Base-by-base conservation (phyloP, 2,113 vertebrate genomes). In the Daphoenositta chrysoptera region DNA sequence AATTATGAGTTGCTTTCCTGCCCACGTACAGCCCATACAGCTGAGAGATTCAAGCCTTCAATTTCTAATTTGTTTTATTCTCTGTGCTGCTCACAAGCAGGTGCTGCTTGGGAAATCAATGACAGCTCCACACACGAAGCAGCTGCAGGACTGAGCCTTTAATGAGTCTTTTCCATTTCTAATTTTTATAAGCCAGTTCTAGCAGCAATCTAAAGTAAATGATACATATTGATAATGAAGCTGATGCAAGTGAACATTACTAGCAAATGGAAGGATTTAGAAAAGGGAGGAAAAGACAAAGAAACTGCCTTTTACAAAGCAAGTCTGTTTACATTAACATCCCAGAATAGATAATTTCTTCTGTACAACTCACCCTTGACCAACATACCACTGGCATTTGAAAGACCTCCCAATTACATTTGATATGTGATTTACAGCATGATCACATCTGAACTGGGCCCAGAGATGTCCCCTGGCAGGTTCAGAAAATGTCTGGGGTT, bases 11-110 rank as follows among this genome's bases (percentile, higher is more conserved):
- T 65, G 30, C 23, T 77, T 90, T 91, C 37, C 87, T 2, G 4
- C 45, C 78, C 45, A 11, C 33, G 12, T 64, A 58, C 28, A 81
- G 51, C 64, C 44, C 4, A 1, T 22, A 71, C 26, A 85, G 66
- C 84, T 72, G 70, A 83, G 79, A 82, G 42, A 73, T 47, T 77
- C 58, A 65, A 44, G 71, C 60, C 82, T 90, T 75, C 71, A 50
- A 3, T 88, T 89, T 91, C 93, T 93, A 42, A 93, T 94, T 94
- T 86, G 60, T 85, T 94, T 96, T 90, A 66, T 95, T 94, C 75
- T 93, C 63, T 66, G 13, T 88, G 80, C 78, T 73, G 63, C 82
- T 88, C 24, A 50, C 68, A 70, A 93, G 93, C 92, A 90, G 87
- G 84, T 94, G 90, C 80, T 96, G 63, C 75, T 83, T 77, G 58